Base-by-base conservation (phyloP, 2,888 invertebrate genomes). In the Nomada goodeniana region DNA sequence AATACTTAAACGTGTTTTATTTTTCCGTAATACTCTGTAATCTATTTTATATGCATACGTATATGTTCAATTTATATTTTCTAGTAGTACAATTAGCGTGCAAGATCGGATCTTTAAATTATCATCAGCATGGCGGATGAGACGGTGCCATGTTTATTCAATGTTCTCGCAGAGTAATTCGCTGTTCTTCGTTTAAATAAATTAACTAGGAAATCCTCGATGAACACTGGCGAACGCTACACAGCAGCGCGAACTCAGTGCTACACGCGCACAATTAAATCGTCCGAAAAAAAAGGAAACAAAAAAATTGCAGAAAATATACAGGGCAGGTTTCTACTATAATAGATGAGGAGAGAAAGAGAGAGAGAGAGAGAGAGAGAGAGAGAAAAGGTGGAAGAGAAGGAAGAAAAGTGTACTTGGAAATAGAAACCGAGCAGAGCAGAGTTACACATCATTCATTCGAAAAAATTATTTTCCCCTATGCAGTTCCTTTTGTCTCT, bases 141-240 rank as follows among this genome's bases (percentile, higher is more conserved):
- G 36, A 7, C 36, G 7, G 5, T 36, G 36, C 36, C 36, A 36
- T 36, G 36, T 7, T 36, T 36, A 36, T 36, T 36, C 52, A 60
- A 75, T 75, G 78, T 82, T 85, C 80, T 84, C 70, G 76, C 74
- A 81, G 69, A 55, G 74, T 82, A 70, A 65, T 82, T 83, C 71
- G 55, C 63, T 74, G 77, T 82, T 70, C 26, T 85, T 88, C 85
- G 86, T 83, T 91, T 91, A 91, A 92, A 93, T 93, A 93, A 93
- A 93, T 93, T 92, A 92, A 84, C 92, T 93, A 93, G 88, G 86
- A 88, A 89, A 89, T 89, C 84, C 87, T 86, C 78, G 81, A 80
- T 15, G 47, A 47, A 86, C 89, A 88, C 90, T 86, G 82, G 86
- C 83, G 76, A 47, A 89, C 91, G 90, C 91, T 91, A 91, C 91